Conservation (phyloP, 2,888 invertebrate species). For the Nyleta sp. region DNA sequence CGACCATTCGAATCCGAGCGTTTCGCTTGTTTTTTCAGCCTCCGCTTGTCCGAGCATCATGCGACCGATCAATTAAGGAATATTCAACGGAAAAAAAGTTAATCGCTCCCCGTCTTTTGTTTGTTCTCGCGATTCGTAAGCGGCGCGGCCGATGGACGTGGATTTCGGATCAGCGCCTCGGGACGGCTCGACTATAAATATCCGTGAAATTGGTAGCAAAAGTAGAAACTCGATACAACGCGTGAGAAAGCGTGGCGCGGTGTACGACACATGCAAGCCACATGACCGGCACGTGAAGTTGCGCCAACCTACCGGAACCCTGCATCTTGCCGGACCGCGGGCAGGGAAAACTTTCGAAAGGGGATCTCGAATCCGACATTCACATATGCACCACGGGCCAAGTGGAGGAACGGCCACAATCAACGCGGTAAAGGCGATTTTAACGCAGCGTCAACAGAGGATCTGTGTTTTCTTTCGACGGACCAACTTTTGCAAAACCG, state of each 20-base stretch:
- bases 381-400: not conserved
- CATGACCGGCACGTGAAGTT: slow-evolving; percentile 14
- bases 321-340: not conserved
- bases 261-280: slow-evolving; percentile 21
- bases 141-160: too few relatives aligned
- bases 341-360: slow-evolving; percentile 23
- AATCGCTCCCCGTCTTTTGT: too few relatives aligned
- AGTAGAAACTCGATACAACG: not conserved
- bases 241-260: slow-evolving; percentile 1
- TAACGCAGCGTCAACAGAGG: not conserved
- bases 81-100: not conserved
- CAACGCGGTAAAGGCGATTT: not conserved
- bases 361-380: slow-evolving; percentile 23
- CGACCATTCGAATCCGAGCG: slow-evolving; percentile 20
- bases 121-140: too few relatives aligned
- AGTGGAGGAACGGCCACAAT: not conserved
- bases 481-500: too few relatives aligned
- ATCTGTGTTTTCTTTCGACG: not conserved
- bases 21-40: slow-evolving; percentile 10
- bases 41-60: not conserved
- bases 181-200: slow-evolving; percentile 23
- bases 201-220: not conserved
- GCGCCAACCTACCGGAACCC: slow-evolving; percentile 8
- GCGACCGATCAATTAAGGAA: slow-evolving; percentile 34
- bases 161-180: too few relatives aligned